A percentile compares a stretch with the other conserved stretches of the same genome.
Evolutionary conservation across 2,888 invertebrate genomes (phyloP).

Genomic region (Hetaerina titia): DNA sequence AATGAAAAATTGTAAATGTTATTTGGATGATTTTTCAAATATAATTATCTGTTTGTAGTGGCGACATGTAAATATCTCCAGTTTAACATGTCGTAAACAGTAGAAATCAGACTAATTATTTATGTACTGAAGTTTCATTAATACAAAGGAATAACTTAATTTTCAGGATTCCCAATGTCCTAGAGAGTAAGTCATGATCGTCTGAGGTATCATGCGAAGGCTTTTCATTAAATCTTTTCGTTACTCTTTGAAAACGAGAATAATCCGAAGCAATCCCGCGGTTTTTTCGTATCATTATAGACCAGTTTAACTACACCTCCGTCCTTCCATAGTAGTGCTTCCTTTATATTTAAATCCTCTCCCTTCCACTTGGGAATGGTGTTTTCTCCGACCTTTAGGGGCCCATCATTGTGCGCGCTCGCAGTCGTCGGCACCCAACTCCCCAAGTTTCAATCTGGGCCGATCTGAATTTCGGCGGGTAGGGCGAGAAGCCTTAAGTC

Average conservation of each 20-base stretch:
- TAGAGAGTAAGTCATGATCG: too few relatives aligned
- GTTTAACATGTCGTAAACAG: too few relatives aligned
- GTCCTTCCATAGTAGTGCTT: not conserved
- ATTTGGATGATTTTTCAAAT: too few relatives aligned
- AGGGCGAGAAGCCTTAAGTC: not conserved
- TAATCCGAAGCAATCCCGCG: not conserved
- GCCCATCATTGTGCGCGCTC: not conserved
- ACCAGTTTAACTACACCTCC: not conserved
- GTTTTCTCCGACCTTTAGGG: not conserved
- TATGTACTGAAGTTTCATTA: too few relatives aligned
- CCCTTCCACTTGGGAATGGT: not conserved
- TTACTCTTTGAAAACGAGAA: not conserved
- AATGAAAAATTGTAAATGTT: too few relatives aligned
- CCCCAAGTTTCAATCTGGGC: not conserved
- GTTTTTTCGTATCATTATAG: not conserved
- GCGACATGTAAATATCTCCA: too few relatives aligned
- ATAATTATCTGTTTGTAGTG: too few relatives aligned
- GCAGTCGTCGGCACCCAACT: not conserved
- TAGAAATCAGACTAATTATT: too few relatives aligned
- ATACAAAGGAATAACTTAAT: too few relatives aligned
- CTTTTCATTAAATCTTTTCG: not conserved
- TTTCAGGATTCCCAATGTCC: too few relatives aligned
- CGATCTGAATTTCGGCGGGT: not conserved
- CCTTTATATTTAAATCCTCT: not conserved
- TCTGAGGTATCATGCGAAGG: not conserved